phyloP scores from a whole-genome alignment of 2,113 vertebrate species.

The Sporophila hypoxantha region DNA sequence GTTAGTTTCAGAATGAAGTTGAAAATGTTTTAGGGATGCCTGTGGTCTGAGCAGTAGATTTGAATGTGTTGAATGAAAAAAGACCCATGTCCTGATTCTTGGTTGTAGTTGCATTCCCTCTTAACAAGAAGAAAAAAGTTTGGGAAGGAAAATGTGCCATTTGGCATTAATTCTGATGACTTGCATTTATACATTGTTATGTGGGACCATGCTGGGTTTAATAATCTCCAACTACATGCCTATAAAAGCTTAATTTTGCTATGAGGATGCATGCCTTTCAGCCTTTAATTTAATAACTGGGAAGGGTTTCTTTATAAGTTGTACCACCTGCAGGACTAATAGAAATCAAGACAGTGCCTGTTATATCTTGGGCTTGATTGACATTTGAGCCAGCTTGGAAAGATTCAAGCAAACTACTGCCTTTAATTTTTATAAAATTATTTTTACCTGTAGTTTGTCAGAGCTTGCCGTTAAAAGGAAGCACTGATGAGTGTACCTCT shows the following conservation, averaged over 20 bases:
- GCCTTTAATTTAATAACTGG: constrained; percentile 60
- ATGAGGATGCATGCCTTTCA: constrained; percentile 52
- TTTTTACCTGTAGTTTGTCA: constrained; percentile 48
- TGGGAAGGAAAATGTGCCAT: background rate
- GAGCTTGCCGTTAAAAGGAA: constrained; percentile 33
- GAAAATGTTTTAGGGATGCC: background rate
- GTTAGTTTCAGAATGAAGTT: constrained; percentile 11
- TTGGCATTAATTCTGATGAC: constrained; percentile 46
- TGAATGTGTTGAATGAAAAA: constrained; percentile 9
- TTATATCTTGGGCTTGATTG: constrained; percentile 54
- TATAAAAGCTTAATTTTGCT: constrained; percentile 59
- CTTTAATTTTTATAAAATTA: background rate
- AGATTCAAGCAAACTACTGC: constrained; percentile 19
- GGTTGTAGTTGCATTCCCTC: background rate
- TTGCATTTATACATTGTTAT: constrained; percentile 33
- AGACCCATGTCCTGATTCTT: background rate
- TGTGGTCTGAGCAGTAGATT: background rate
- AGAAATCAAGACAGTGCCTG: constrained; percentile 53
- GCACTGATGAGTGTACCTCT: background rate
- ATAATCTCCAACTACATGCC: constrained; percentile 53
- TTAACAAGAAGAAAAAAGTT: background rate
- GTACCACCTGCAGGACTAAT: constrained; percentile 56
- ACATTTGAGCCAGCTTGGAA: constrained; percentile 34
- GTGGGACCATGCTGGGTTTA: constrained; percentile 53
- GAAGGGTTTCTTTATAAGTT: constrained; percentile 53